Conservation (phyloP, 2,797 vertebrate genomes). For the Catostomus latipinnis region DNA sequence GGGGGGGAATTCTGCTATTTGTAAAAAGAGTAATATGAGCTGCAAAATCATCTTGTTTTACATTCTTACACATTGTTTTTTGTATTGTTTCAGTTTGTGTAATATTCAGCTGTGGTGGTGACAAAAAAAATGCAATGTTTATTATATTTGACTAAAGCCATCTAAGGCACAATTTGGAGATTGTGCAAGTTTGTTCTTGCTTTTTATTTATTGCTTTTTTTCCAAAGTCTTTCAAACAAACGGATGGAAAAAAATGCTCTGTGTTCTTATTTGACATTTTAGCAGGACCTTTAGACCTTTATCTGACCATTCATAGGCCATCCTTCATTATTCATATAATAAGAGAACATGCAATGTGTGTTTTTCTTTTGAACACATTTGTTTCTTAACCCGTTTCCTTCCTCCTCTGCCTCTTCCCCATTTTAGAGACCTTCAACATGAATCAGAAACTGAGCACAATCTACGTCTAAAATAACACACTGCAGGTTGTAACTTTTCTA, state of each 20-base stretch:
- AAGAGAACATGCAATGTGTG: constrained; percentile 6
- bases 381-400: constrained; percentile 59
- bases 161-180: too few relatives aligned
- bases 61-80: too few relatives aligned
- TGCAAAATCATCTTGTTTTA: too few relatives aligned
- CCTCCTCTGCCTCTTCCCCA: constrained; percentile 55
- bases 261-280: too few relatives aligned
- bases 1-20: too few relatives aligned
- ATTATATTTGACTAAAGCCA: too few relatives aligned
- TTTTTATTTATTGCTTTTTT: too few relatives aligned
- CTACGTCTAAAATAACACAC: not conserved
- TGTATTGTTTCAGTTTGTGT: not conserved
- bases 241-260: too few relatives aligned
- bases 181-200: too few relatives aligned
- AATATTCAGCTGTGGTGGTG: not conserved
- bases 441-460: constrained; percentile 47
- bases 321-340: not conserved
- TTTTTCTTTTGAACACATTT: constrained; percentile 42
- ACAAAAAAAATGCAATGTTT: not conserved
- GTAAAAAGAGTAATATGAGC: too few relatives aligned
- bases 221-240: too few relatives aligned
- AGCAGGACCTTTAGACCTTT: not conserved
- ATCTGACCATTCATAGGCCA: not conserved
- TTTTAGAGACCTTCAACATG: constrained; percentile 47
- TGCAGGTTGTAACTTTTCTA: not conserved